These are phyloP conservation scores for Germaria angustata DNA, from an alignment of 2,888 invertebrate species.

Conservation along the genomic window DNA sequence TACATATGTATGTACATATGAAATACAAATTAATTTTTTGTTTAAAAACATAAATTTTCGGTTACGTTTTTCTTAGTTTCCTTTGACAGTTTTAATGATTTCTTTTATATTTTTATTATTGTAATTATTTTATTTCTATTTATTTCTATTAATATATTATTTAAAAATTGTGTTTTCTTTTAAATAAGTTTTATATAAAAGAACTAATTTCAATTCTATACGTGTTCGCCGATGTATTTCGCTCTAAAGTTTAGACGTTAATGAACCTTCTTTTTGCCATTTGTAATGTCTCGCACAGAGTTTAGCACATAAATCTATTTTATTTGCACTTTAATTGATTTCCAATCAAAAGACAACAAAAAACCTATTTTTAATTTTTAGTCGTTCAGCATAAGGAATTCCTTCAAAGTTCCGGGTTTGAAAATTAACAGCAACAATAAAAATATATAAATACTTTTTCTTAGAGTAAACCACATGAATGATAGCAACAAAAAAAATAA, in stretches of 20 bases:
- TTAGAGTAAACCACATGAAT: slow-evolving; percentile 1
- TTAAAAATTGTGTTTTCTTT: too few species aligned
- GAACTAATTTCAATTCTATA: neutral
- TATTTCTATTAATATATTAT: too few species aligned
- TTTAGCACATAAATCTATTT: slow-evolving; percentile 57
- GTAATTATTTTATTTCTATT: too few species aligned
- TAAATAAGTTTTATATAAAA: neutral
- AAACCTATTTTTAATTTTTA: slow-evolving; percentile 44
- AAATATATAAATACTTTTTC: neutral
- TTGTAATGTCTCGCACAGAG: slow-evolving; percentile 12
- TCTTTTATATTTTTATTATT: too few species aligned
- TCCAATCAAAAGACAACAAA: slow-evolving; percentile 47
- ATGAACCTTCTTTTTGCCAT: slow-evolving; percentile 54
- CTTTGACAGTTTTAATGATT: too few species aligned
- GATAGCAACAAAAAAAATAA: slow-evolving; percentile 16
- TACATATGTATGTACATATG: too few species aligned
- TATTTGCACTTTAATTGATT: slow-evolving; percentile 64
- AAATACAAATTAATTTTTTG: too few species aligned
- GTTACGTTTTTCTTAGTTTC: too few species aligned
- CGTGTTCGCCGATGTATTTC: slow-evolving; percentile 11
- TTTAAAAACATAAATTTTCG: too few species aligned
- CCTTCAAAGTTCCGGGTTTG: slow-evolving; percentile 66
- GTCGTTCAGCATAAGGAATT: slow-evolving; percentile 50
- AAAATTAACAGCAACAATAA: neutral
- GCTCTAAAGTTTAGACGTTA: slow-evolving; percentile 60